Conservation (phyloP, 2,888 invertebrate species). For the Macaria liturata region DNA sequence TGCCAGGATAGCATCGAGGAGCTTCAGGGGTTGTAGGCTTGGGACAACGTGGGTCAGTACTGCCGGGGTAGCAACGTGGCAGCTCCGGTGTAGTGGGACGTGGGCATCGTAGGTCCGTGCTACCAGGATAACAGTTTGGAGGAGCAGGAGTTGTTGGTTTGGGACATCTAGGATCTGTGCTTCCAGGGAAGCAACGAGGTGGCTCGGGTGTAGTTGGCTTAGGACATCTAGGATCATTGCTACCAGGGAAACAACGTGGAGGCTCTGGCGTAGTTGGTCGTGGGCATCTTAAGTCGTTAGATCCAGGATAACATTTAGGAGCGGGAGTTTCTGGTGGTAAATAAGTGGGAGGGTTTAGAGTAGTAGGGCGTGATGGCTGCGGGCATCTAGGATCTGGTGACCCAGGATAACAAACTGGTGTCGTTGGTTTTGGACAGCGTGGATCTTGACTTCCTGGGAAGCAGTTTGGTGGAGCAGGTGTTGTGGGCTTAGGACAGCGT, state of each 20-base stretch:
- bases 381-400: slow-evolving; percentile 44
- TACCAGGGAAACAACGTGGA: slow-evolving; percentile 40
- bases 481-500: slow-evolving; percentile 37
- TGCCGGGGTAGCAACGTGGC: slow-evolving; percentile 41
- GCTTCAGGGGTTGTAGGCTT: slow-evolving; percentile 38
- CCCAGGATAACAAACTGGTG: slow-evolving; percentile 32
- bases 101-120: slow-evolving; percentile 47
- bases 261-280: slow-evolving; percentile 50
- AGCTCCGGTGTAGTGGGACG: slow-evolving; percentile 43
- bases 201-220: slow-evolving; percentile 41
- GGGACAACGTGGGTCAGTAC: slow-evolving; percentile 43
- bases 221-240: slow-evolving; percentile 52
- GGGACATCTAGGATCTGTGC: slow-evolving; percentile 45
- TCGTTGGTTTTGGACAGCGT: slow-evolving; percentile 17
- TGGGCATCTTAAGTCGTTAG: slow-evolving; percentile 48
- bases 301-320: slow-evolving; percentile 56
- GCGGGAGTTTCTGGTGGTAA: slow-evolving; percentile 39
- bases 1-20: slow-evolving; percentile 42
- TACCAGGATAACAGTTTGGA: slow-evolving; percentile 50
- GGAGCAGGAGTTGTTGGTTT: slow-evolving; percentile 33
- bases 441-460: slow-evolving; percentile 22
- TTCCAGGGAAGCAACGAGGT: slow-evolving; percentile 29
- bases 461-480: slow-evolving; percentile 29
- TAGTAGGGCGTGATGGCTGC: slow-evolving; percentile 44
- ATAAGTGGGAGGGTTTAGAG: slow-evolving; percentile 39